Evolutionary conservation across 1,140 invertebrate species (phyloP), one percentile per base, ranked within the genome.

Genomic region (Drosophila simulans): DNA sequence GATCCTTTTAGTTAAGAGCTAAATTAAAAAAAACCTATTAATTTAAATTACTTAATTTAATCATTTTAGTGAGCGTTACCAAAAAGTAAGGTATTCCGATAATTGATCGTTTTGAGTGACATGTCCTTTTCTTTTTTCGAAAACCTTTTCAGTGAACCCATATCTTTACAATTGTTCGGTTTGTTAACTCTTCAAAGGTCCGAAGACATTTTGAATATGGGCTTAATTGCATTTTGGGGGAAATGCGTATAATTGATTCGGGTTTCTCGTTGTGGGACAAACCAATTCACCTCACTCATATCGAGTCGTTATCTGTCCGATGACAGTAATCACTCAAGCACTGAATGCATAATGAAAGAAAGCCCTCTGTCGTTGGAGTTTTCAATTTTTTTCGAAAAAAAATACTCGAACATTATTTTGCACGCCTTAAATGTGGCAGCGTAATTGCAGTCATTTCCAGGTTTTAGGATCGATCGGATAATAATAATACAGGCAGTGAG

Each of bases 181-280:
- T 53, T 46, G 46, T 62, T 25, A 63, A 43, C 49, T 15, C 48
- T 31, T 51, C n/a, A 68, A 56, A 59, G 17, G 39, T 15, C 20
- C 35, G 45, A 52, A 39, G 53, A 51, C 22, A 34, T 15, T n/a
- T 27, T 71, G 56, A 72, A 72, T 72, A 72, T 51, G 40, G 56
- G 46, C 66, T 72, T 72, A 71, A 72, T 72, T 72, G 69, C 68
- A 60, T 72, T 59, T 72, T 57, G 17, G 70, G 17, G 70, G 40
- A 53, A 72, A 72, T 20, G 65, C 59, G 55, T 53, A 25, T 60
- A 52, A 72, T 71, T 25, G 66, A 72, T 59, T 60, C 12, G 48
- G 40, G 35, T 40, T 72, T 53, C 3, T 31, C 34, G 34, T 52
- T 60, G 53, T 45, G 64, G 66, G 69, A 52, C 55, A 71, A 59